These are phyloP conservation scores for Antheraea mylitta DNA, from an alignment of 1,140 invertebrate species.

Conservation along the genomic window DNA sequence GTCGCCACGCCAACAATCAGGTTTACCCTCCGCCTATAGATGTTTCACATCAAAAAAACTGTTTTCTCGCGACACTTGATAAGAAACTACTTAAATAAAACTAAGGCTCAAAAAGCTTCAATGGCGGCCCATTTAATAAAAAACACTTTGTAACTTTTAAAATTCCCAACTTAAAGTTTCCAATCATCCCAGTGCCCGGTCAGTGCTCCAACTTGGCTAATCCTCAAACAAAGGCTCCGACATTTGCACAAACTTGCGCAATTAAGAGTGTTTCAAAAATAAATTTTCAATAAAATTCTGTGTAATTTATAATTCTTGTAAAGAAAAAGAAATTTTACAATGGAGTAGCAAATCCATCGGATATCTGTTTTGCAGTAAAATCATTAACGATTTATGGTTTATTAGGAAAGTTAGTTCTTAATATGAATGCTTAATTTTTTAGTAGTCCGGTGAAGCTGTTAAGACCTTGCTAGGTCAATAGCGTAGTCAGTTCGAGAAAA, in stretches of 20 bases:
- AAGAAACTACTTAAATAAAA: background rate
- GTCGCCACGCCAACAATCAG: too few species aligned
- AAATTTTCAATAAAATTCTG: background rate
- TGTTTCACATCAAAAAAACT: background rate
- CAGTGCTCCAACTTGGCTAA: background rate
- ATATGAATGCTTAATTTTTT: too few species aligned
- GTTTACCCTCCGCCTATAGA: too few species aligned
- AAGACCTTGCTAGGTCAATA: too few species aligned
- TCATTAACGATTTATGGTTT: too few species aligned
- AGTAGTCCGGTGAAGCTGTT: too few species aligned
- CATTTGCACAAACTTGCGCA: background rate
- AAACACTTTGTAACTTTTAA: background rate
- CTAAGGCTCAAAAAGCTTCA: background rate
- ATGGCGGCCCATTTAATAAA: background rate
- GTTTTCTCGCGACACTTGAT: background rate
- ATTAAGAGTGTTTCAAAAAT: background rate
- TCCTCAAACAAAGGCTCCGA: background rate
- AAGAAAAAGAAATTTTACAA: background rate
- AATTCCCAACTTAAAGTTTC: background rate
- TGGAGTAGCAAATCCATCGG: background rate
- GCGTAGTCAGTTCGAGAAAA: too few species aligned
- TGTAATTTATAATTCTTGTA: background rate
- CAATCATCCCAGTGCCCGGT: background rate
- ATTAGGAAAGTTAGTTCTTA: too few species aligned
- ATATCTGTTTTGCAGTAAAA: too few species aligned